Evolutionary conservation across 2,113 vertebrate species (phyloP).

Genomic region (Melanotaenia duboulayi): DNA sequence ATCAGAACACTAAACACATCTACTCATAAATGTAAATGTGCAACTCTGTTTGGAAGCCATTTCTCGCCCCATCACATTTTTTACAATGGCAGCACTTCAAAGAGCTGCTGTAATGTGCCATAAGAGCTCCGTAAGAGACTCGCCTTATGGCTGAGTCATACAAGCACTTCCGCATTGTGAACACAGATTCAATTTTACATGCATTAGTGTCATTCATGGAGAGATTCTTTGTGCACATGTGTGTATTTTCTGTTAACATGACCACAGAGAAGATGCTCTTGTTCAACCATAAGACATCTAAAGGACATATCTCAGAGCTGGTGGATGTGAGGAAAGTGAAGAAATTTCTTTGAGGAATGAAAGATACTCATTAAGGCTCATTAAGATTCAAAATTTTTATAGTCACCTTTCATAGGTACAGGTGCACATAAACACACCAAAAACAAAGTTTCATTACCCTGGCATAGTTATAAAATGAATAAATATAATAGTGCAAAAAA

Average conservation of each 20-base stretch:
- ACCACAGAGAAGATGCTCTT: background rate
- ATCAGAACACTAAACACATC: background rate
- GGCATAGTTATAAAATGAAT: too few species aligned
- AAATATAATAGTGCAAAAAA: too few species aligned
- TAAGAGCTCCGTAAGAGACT: constrained; percentile 23
- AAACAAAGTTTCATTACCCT: too few species aligned
- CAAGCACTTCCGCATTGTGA: background rate
- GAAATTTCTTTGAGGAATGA: background rate
- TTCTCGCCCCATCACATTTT: constrained; percentile 24
- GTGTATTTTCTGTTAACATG: too few species aligned
- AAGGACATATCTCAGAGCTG: background rate
- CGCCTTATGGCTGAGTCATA: constrained; percentile 1
- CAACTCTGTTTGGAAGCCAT: background rate
- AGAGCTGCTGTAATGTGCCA: constrained; percentile 25
- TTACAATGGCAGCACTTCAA: constrained; percentile 57
- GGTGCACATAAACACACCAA: too few species aligned
- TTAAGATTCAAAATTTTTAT: too few species aligned
- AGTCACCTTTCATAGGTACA: too few species aligned
- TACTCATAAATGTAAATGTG: background rate
- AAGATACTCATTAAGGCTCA: too few species aligned
- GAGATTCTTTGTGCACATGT: too few species aligned
- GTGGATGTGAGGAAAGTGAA: background rate
- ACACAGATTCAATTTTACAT: constrained; percentile 7
- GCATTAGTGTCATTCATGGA: background rate
- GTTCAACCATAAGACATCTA: background rate